A percentile compares a stretch with the other conserved stretches of the same genome.
Conservation (phyloP, 2,888 invertebrate species). For the Calliopum simillimum region DNA sequence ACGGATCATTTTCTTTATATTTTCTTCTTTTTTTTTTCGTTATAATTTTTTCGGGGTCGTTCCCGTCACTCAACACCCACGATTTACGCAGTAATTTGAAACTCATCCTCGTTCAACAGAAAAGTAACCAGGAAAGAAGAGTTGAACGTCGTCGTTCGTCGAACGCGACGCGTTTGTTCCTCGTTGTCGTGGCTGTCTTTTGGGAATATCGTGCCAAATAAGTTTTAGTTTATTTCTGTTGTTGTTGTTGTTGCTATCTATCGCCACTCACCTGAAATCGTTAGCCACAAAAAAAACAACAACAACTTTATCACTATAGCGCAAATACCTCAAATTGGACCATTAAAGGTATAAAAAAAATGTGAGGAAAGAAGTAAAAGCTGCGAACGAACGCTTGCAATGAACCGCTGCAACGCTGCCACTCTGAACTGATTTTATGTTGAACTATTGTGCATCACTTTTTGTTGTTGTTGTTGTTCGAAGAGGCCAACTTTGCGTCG, state of each 20-base stretch:
- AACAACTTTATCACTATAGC: slow-evolving; percentile 62
- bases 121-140: too few species aligned
- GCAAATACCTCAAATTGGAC: slow-evolving; percentile 62
- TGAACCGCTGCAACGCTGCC: not conserved
- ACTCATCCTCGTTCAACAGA: slow-evolving; percentile 4
- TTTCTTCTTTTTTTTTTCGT: too few species aligned
- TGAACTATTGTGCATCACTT: too few species aligned
- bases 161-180: too few species aligned
- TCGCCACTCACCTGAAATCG: not conserved
- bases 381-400: slow-evolving; percentile 21
- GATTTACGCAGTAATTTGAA: slow-evolving; percentile 34
- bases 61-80: slow-evolving; percentile 28
- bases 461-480: too few species aligned
- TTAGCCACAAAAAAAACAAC: slow-evolving; percentile 36
- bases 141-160: too few species aligned
- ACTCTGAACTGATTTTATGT: too few species aligned
- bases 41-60: not conserved
- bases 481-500: slow-evolving; percentile 30
- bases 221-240: slow-evolving; percentile 7
- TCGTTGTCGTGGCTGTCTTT: slow-evolving; percentile 26
- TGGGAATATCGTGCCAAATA: slow-evolving; percentile 31
- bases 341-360: slow-evolving; percentile 53
- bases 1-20: not conserved
- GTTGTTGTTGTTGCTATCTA: slow-evolving; percentile 10
- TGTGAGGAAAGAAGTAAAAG: slow-evolving; percentile 41